Evolutionary conservation across 2,797 vertebrate genomes (phyloP), one percentile per base, ranked within the genome.

Genomic region (Clarias pachynema): DNA sequence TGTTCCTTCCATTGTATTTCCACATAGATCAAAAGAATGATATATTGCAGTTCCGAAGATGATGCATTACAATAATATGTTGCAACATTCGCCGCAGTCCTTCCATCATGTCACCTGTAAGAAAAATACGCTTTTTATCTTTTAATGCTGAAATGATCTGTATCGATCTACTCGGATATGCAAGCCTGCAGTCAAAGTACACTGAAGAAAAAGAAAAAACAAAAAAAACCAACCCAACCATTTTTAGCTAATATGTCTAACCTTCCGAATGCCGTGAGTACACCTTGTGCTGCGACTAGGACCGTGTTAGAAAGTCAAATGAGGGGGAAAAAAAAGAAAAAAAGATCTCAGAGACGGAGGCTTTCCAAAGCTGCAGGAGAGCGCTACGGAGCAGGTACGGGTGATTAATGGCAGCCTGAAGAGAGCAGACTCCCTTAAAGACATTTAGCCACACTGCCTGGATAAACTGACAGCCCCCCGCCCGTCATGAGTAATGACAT

Each of bases 401-500:
- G 92, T 95, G 95, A 95, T 95, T 95, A 95, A 95, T 95, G 92
- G 89, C 93, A 70, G 84, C 86, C 86, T 81, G 90, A 92, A 91
- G 90, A 91, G 89, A 91, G 86, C 91, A 91, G 89, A 90, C 91
- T 92, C 89, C 91, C 89, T 81, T 92, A 94, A 94, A 94, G 93
- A 94, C 93, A 94, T 92, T 89, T 91, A 93, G 93, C 92, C 89
- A 87, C 92, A 91, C 94, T 95, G 95, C 94, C 94, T 93, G 94
- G 94, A 94, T 93, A 94, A 93, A 91, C 93, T 94, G 95, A 95
- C 93, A 93, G 94, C 91, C 94, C 90, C 91, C 93, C 93, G 93
- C 93, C 93, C 87, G 90, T 93, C 93, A 95, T 95, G 94, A 95
- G 91, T 94, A 94, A 95, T 94, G 94, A 92, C 93, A 93, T 92